phyloP scores from a whole-genome alignment of 1,140 invertebrate genomes.

The Drosophila pectinifera region DNA sequence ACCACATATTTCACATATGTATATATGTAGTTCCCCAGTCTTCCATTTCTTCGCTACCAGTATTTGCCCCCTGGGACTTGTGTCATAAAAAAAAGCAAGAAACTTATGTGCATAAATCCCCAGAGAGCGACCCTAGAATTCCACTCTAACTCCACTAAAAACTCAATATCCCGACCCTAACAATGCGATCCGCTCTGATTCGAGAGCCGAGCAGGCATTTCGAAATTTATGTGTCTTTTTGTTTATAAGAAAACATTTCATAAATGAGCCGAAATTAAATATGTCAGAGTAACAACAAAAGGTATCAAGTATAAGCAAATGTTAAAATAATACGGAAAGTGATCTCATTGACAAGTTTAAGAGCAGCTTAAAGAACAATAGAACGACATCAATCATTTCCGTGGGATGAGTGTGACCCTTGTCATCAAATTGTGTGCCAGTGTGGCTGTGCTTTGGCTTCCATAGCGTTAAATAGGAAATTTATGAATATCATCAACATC shows the following conservation, averaged over 20 bases:
- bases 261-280: background rate
- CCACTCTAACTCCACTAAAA: background rate
- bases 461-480: slow-evolving; percentile 9
- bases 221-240: no score
- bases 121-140: background rate
- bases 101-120: slow-evolving; percentile 11
- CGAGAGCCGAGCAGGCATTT: slow-evolving; percentile 3
- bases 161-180: slow-evolving; percentile 16
- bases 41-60: background rate
- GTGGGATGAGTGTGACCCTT: slow-evolving; percentile 9
- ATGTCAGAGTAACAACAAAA: background rate
- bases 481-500: slow-evolving; percentile 15
- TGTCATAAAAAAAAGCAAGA: slow-evolving; percentile 11
- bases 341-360: background rate
- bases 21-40: background rate
- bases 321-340: background rate
- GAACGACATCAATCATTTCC: background rate
- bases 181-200: slow-evolving; percentile 7
- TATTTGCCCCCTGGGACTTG: background rate
- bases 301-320: background rate
- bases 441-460: slow-evolving; percentile 15
- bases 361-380: background rate
- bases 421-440: no score
- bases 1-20: background rate
- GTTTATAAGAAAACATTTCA: slow-evolving; percentile 8